These are phyloP conservation scores for Cryptocephalus moraei DNA, from an alignment of 2,888 invertebrate genomes.

Conservation along the genomic window DNA sequence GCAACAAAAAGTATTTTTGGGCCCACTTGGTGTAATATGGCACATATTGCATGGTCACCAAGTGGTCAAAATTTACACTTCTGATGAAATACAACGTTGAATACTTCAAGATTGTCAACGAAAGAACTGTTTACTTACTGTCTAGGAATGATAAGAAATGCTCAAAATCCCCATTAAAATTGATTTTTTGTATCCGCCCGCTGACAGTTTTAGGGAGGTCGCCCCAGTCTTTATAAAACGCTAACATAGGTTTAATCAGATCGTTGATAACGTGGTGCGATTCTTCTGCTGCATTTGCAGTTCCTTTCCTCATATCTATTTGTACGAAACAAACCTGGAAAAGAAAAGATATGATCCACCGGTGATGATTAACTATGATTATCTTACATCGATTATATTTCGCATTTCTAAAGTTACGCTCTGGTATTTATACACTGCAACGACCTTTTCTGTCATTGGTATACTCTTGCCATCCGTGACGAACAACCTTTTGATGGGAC, in stretches of 20 bases:
- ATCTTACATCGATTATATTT: constrained; percentile 57
- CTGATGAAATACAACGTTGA: too few species aligned
- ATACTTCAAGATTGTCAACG: too few species aligned
- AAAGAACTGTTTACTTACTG: constrained; percentile 33
- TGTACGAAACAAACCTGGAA: constrained; percentile 30
- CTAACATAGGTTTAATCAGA: constrained; percentile 39
- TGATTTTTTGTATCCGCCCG: constrained; percentile 39
- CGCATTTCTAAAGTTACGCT: constrained; percentile 50
- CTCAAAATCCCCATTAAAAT: constrained; percentile 49
- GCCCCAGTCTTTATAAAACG: constrained; percentile 44
- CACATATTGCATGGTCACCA: too few species aligned
- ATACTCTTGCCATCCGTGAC: constrained; percentile 48
- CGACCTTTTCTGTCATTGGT: constrained; percentile 50
- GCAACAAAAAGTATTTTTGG: too few species aligned
- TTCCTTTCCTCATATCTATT: constrained; percentile 25
- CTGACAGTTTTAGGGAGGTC: constrained; percentile 39
- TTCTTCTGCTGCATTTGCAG: constrained; percentile 26
- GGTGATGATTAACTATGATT: not conserved
- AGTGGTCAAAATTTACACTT: too few species aligned
- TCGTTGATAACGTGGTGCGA: constrained; percentile 26
- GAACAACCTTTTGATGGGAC: constrained; percentile 45
- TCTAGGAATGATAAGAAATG: constrained; percentile 45
- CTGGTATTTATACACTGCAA: constrained; percentile 59
- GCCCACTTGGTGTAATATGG: too few species aligned
- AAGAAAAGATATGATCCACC: constrained; percentile 7